phyloP scores from a whole-genome alignment of 2,113 vertebrate genomes.

The Etia nguti region DNA sequence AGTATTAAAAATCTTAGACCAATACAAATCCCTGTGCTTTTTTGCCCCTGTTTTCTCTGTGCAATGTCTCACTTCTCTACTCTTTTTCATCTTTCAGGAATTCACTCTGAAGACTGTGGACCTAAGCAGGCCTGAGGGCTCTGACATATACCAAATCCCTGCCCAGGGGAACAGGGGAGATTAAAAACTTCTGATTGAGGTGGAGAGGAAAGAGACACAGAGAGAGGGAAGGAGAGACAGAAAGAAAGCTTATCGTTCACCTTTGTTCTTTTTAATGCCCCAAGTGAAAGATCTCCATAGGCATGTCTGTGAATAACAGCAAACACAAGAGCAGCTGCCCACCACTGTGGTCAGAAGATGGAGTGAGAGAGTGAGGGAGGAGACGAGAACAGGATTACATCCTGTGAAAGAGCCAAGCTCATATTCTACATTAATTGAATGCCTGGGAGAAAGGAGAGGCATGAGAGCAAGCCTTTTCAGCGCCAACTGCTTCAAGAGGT shows the following conservation, averaged over 20 bases:
- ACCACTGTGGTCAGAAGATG: constrained; percentile 46
- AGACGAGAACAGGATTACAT: constrained; percentile 31
- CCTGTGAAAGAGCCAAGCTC: constrained; percentile 37
- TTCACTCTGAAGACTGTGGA: constrained; percentile 51
- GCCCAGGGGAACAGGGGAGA: constrained; percentile 49
- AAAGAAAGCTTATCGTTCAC: constrained; percentile 50
- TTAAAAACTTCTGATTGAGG: constrained; percentile 68
- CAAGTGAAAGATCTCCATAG: constrained; percentile 49
- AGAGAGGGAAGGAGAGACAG: constrained; percentile 4
- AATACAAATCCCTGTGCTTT: constrained; percentile 45
- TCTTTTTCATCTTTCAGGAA: constrained; percentile 71
- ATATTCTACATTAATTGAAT: constrained; percentile 59
- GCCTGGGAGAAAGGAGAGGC: constrained; percentile 40
- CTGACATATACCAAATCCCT: constrained; percentile 58
- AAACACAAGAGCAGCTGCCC: constrained; percentile 36
- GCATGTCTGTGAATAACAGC: constrained; percentile 34
- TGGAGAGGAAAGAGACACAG: constrained; percentile 36
- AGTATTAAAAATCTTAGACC: constrained; percentile 22
- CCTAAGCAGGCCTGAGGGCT: constrained; percentile 53
- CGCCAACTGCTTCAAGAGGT: constrained; percentile 54
- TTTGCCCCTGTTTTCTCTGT: constrained; percentile 27
- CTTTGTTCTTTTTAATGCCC: constrained; percentile 64
- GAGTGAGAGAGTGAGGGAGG: constrained; percentile 42
- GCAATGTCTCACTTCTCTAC: constrained; percentile 45
- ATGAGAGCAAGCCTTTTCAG: constrained; percentile 51